Percentiles rank a stretch among this genome's conserved stretches.
Evolutionary conservation across 2,888 invertebrate species (phyloP).

Genomic region (Halictus ligatus): DNA sequence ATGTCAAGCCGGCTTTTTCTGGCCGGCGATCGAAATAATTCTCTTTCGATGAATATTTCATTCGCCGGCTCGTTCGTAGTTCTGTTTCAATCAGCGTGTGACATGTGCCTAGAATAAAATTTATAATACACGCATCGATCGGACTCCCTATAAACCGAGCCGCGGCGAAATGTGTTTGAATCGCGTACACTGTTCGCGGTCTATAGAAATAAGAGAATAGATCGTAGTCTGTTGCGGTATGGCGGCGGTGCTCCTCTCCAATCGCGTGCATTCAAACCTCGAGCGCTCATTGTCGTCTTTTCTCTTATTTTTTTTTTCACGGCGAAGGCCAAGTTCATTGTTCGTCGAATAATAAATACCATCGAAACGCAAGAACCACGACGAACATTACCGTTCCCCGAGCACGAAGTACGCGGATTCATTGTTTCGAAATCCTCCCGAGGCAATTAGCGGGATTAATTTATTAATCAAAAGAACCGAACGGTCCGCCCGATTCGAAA

Average conservation of each 20-base stretch:
- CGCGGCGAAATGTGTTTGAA: background rate
- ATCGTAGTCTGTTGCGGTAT: background rate
- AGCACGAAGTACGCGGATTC: background rate
- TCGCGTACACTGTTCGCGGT: background rate
- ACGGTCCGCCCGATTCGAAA: background rate
- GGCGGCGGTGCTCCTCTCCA: background rate
- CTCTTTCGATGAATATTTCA: slow-evolving; percentile 1
- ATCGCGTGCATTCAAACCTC: background rate
- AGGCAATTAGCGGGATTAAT: background rate
- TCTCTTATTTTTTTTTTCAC: background rate
- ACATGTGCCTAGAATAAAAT: slow-evolving; percentile 7
- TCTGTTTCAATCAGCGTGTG: slow-evolving; percentile 7
- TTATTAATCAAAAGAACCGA: background rate
- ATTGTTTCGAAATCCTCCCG: background rate
- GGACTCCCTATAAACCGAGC: background rate
- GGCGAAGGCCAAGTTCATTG: background rate
- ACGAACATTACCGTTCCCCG: background rate
- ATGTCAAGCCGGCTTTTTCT: background rate
- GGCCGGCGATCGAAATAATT: background rate
- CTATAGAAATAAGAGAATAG: background rate
- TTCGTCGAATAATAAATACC: background rate
- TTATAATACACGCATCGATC: background rate
- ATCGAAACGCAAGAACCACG: background rate
- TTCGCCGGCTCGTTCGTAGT: background rate
- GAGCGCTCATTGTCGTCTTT: background rate